Evolutionary conservation across 1,140 invertebrate species (phyloP), one percentile per base, ranked within the genome.

Genomic region (Aphis gossypii): DNA sequence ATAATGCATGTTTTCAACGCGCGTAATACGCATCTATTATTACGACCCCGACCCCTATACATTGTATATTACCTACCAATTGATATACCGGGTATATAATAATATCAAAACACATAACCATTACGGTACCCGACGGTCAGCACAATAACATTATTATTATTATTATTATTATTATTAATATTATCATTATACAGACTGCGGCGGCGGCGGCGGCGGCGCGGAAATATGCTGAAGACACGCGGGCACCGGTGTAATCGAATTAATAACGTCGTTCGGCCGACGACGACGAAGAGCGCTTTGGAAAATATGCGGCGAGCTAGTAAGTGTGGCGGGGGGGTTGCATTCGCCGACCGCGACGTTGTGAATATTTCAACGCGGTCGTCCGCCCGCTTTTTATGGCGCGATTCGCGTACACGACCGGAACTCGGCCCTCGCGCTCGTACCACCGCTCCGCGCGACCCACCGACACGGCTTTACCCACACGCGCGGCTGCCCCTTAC

Each of bases 171-270:
- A 68, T n/a, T 76, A 76, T 5, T 76, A 68, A 4, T 30, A 76
- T 35, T 2, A 30, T 76, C 11, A 30, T 30, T n/a, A n/a, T 60
- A 68, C n/a, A n/a, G 60, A 76, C 60, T 30, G 38, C 38, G 38
- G 38, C 38, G 38, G 60, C 6, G 18, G 30, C 60, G 60, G n/a
- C n/a, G n/a, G n/a, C n/a, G n/a, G 60, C 6, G 18, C 60, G 60
- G 30, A 76, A 76, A 76, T 76, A 76, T 76, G 60, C 60, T n/a
- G 60, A 76, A 76, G 60, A 76, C 60, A 68, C 60, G 60, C 60
- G 60, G 60, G 60, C 60, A 30, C 56, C 56, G 56, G 56, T 14
- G 14, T 76, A 76, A 76, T 76, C 60, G 60, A 76, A 76, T 76
- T n/a, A 76, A 76, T 76, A 35, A 76, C 30, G 60, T 30, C 60